Evolutionary conservation across 2,113 vertebrate genomes (phyloP), one percentile per base, ranked within the genome.

Genomic region (Mystacornis crossleyi): DNA sequence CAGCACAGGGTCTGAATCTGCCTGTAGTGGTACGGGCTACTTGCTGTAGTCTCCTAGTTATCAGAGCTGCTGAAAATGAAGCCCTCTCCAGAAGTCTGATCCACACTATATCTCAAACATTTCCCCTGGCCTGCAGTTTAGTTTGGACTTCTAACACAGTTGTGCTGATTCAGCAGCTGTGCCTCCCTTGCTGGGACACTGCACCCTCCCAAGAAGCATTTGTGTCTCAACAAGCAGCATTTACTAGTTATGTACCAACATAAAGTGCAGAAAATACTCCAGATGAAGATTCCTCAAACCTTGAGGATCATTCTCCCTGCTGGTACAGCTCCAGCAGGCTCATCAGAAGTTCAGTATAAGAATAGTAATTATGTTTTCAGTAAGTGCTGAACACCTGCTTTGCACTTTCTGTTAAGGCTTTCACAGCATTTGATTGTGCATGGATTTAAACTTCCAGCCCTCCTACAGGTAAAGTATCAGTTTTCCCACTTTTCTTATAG

Each of bases 371-470:
- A 54, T 84, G 75, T 80, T 84, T 89, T 92, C 65, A 57, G 31
- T 81, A 55, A 12, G 9, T 69, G 50, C 70, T 83, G 40, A 89
- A 57, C 51, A 95, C 81, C 57, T 92, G 86, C 60, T 55, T 90
- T 84, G 28, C 18, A 34, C 31, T 74, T 89, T n/a, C 80, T 8
- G 0, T 62, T 84, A 55, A 89, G 65, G 53, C 24, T 79, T 78
- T 95, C 21, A 7, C 83, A 84, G 91, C 48, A 55, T 69, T 91
- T 89, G 53, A 67, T 81, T 71, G 75, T 62, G 43, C 20, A n/a
- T 79, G 17, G 57, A 61, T 94, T 89, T 84, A 84, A 94, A 81
- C 55, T 96, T 89, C 43, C 34, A 84, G 73, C 20, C 21, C 53
- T 89, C 61, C 36, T 61, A 57, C 45, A 67, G 83, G 19, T 36